These are phyloP conservation scores for Conops quadrifasciatus DNA, from an alignment of 2,888 invertebrate species.

Conservation along the genomic window DNA sequence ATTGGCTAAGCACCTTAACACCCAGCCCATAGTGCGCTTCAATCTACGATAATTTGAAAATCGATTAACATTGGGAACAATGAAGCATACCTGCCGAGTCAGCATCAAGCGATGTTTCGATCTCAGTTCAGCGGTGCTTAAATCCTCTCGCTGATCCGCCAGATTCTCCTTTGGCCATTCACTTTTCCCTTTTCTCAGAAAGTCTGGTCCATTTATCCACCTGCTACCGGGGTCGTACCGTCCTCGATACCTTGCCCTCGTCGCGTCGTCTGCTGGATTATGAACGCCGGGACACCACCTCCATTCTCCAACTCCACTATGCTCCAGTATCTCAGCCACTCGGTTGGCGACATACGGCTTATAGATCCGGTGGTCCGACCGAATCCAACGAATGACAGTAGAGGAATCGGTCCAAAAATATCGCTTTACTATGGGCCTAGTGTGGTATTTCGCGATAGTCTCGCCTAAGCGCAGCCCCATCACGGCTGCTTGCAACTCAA, in stretches of 20 bases:
- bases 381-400: not conserved
- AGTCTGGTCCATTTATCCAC: not conserved
- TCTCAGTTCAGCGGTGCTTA: not conserved
- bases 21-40: no score
- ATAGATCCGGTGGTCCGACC: not conserved
- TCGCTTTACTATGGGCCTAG: no score
- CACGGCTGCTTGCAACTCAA: not conserved
- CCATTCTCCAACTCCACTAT: not conserved
- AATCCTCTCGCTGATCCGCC: not conserved
- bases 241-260: not conserved
- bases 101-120: no score
- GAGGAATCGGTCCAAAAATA: no score
- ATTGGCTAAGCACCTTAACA: not conserved
- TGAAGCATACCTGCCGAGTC: no score
- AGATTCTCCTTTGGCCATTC: not conserved
- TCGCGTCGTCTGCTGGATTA: not conserved
- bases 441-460: not conserved
- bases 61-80: no score
- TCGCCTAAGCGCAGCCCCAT: not conserved
- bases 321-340: slow-evolving; percentile 10
- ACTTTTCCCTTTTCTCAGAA: not conserved
- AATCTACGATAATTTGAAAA: not conserved
- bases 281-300: no score
- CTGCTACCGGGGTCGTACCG: not conserved
- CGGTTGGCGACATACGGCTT: not conserved